Evolutionary conservation across 2,113 vertebrate genomes (phyloP), one percentile per base, ranked within the genome.

Genomic region (Neodontobutis hainanensis): DNA sequence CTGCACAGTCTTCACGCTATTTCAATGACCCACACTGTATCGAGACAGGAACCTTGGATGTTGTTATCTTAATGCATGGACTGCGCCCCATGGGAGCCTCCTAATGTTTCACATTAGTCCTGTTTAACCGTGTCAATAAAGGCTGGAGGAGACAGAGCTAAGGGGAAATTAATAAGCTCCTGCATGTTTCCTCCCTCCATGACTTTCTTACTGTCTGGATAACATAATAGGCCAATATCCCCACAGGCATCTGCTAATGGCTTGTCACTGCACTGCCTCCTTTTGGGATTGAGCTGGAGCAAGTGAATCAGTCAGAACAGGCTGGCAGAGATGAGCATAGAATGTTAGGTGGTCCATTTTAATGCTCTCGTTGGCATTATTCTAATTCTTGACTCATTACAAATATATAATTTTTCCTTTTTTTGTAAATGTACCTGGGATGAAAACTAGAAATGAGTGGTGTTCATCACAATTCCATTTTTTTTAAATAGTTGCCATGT

Each of bases 81-180:
- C 55, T 47, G 11, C 46, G 0, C 16, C 61, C 47, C 3, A 10
- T 67, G 55, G 70, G 75, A 35, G 35, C 42, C 15, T 35, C 0
- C 36, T 78, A 51, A 74, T 78, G 62, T 75, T 61, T 75, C 42
- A 16, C 56, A 78, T 75, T 64, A 73, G 11, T 60, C 44, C 45
- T 73, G 72, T 71, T 82, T 73, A 77, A 78, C 52, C 61, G 50
- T 74, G 60, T 73, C 76, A 81, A 77, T 80, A 81, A 66, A 60
- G 47, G 45, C 69, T 48, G 43, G 47, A 44, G 16, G 48, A 43
- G 60, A 16, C 57, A 61, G 48, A 56, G 47, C 51, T 67, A 46
- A 62, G 53, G 56, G 49, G 53, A 78, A 75, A 87, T 87, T 62
- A 84, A 85, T 79, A 77, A 77, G 44, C 42, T 57, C 48, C 47